Base-by-base conservation (phyloP, 2,113 vertebrate species). In the Thalassarche chlororhynchos region DNA sequence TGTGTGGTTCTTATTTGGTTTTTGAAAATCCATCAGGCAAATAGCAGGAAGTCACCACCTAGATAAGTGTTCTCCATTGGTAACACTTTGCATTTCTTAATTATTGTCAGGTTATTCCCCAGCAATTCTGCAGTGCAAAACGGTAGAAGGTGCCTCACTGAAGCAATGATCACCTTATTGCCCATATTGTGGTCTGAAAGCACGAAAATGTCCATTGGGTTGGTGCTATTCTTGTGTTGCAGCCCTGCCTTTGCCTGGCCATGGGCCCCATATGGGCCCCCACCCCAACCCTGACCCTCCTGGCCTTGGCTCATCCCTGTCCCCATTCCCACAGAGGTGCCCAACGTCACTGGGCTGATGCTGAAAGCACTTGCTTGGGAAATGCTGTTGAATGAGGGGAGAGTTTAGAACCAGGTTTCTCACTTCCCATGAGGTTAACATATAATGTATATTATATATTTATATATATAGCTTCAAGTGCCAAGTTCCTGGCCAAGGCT, bases 261-360 rank as follows among this genome's bases (percentile, higher is more conserved):
- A 14, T 2, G 5, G 65, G 29, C 7, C 44, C 24, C 9, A 1
- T 42, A 1, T 13, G 52, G 26, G 17, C 5, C 16, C 42, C 17
- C 34, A 47, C 2, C 12, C 26, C 34, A 58, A 1, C 3, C 23
- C 55, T 69, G 65, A 26, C 54, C 25, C 1, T 0, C 49, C 32
- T 65, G 65, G 44, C 29, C 17, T 62, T 3, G 7, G 18, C 6
- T 76, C 57, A 17, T 66, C 61, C 29, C 66, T 75, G 26, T 71
- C 19, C 61, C n/a, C 46, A 16, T 62, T 38, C 65, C 61, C 88
- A n/a, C 1, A 0, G 38, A 52, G 34, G 3, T 75, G 17, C 51
- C 36, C 71, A 52, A 0, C 2, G 1, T 61, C 51, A 9, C 40
- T 24, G 14, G 69, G 49, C 32, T 85, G 42, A 51, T 31, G 18